A percentile compares a stretch with the other conserved stretches of the same genome.
phyloP scores from a whole-genome alignment of 2,113 vertebrate species.

The Lagopus leucura region DNA sequence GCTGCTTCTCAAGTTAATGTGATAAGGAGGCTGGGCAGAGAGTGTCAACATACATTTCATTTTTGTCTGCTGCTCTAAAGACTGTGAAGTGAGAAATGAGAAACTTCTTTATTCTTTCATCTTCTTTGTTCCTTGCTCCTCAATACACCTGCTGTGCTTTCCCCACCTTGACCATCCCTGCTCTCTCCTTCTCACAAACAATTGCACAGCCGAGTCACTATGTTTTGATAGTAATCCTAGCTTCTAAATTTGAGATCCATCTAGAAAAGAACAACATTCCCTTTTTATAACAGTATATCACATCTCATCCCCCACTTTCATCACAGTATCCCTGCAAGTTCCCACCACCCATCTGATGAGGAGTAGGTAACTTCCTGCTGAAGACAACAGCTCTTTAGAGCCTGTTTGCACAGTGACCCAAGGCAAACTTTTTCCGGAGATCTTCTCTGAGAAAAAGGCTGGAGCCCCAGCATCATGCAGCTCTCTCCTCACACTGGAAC shows the following conservation, averaged over 20 bases:
- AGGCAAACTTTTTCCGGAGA: neutral
- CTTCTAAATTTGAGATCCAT: constrained; percentile 26
- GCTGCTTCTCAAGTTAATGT: neutral
- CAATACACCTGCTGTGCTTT: neutral
- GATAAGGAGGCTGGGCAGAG: neutral
- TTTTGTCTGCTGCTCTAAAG: neutral
- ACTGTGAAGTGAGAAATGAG: neutral
- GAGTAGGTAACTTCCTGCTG: neutral
- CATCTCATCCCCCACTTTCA: constrained; percentile 64
- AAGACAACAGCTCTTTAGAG: neutral
- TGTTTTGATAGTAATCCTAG: neutral
- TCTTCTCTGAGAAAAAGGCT: neutral
- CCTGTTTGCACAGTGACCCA: neutral
- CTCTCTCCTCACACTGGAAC: constrained; percentile 47
- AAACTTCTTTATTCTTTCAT: neutral
- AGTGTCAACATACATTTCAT: neutral
- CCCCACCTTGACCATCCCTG: neutral
- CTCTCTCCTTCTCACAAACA: constrained; percentile 7
- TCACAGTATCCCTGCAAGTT: constrained; percentile 33
- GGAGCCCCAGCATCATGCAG: neutral
- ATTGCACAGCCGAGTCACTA: neutral
- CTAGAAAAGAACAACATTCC: constrained; percentile 61
- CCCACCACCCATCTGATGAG: constrained; percentile 34
- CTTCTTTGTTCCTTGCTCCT: neutral
- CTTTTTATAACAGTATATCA: constrained; percentile 62